Evolutionary conservation across 2,888 invertebrate genomes (phyloP).

Genomic region (Anoncus sp.): DNA sequence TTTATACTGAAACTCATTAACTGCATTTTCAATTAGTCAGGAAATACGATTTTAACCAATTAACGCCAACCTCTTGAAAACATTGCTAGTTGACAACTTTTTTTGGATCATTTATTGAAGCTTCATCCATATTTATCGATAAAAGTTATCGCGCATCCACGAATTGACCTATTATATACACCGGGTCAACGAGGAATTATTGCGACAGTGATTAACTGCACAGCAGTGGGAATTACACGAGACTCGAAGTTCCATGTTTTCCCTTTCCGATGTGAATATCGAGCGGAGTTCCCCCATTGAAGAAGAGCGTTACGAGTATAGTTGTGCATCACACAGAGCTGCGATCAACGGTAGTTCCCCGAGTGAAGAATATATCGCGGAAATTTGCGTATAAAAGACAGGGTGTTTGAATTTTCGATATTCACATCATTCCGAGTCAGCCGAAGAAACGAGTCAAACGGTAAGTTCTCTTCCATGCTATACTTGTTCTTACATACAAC

Average conservation of each 20-base stretch:
- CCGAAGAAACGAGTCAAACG: constrained; percentile 6
- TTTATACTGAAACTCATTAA: background rate
- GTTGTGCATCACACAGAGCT: background rate
- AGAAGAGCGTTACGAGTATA: background rate
- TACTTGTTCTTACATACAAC: background rate
- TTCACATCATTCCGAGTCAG: constrained; percentile 7
- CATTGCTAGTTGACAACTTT: background rate
- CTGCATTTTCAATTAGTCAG: background rate
- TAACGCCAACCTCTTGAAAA: background rate
- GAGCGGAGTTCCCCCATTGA: background rate
- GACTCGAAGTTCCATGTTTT: background rate
- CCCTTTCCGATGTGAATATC: background rate
- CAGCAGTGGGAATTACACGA: background rate
- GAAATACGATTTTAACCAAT: background rate
- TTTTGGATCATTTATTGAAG: background rate
- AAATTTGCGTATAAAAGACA: constrained; percentile 35
- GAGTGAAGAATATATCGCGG: background rate
- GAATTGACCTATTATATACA: background rate
- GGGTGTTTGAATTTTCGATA: background rate
- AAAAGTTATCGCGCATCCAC: background rate
- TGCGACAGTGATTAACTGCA: background rate
- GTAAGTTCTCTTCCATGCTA: background rate
- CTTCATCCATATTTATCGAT: background rate
- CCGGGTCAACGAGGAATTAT: constrained; percentile 4
- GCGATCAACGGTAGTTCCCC: constrained; percentile 16